Conservation (phyloP, 2,113 vertebrate genomes). For the Syngnathus floridae region DNA sequence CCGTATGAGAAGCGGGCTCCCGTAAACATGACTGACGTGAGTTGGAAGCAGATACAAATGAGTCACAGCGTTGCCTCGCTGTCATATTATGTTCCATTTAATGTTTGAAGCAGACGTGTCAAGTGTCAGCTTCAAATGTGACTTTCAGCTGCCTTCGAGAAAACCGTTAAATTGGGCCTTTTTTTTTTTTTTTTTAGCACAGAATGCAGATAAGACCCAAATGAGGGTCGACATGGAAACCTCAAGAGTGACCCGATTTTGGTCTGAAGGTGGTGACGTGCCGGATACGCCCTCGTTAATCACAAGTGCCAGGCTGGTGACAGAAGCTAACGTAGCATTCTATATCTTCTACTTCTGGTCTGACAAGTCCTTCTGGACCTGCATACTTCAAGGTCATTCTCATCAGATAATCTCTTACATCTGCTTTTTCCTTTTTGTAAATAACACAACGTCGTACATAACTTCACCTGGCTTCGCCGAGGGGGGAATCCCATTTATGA, state of each 20-base stretch:
- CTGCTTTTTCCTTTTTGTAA: no score
- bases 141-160: background rate
- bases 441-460: no score
- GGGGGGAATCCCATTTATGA: background rate
- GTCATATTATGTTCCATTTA: conserved; percentile 10
- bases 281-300: background rate
- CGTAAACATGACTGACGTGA: conserved; percentile 25
- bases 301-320: no score
- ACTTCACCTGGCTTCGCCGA: conserved; percentile 10
- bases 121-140: background rate
- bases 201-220: conserved; percentile 14
- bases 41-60: conserved; percentile 36
- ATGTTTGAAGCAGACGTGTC: background rate
- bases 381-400: no score
- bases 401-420: background rate
- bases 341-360: no score
- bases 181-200: background rate
- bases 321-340: no score
- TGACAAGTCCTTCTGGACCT: no score
- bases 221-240: background rate
- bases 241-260: background rate
- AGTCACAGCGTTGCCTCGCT: conserved; percentile 32
- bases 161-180: background rate
- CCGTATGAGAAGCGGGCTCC: background rate
- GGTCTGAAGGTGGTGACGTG: background rate